Conservation (phyloP, 2,113 vertebrate species). For the Bettongia penicillata region DNA sequence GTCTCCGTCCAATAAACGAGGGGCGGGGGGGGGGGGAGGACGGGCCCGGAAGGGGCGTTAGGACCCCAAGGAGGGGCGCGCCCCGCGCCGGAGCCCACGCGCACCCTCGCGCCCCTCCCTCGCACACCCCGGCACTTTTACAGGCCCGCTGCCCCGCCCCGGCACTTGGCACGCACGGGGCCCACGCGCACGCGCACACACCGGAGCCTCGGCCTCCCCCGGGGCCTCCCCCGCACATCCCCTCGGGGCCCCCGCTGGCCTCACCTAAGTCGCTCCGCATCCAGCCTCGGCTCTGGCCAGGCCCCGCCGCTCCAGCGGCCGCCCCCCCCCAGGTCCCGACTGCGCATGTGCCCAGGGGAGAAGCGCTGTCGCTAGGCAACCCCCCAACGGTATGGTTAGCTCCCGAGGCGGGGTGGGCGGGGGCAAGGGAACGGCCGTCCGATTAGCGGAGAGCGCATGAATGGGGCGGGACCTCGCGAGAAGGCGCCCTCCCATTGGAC, state of each 20-base stretch:
- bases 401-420: neutral
- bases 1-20: too few species aligned
- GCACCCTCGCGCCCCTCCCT: too few species aligned
- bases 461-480: neutral
- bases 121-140: neutral
- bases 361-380: slow-evolving; percentile 38
- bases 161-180: too few species aligned
- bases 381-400: neutral
- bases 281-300: fast-evolving
- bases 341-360: neutral
- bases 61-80: too few species aligned
- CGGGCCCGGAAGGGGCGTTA: too few species aligned
- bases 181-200: too few species aligned
- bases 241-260: neutral
- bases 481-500: neutral
- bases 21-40: too few species aligned
- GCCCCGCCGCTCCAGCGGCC: fast-evolving
- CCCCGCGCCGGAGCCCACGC: too few species aligned
- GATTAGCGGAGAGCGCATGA: neutral
- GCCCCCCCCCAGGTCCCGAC: fast-evolving
- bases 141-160: too few species aligned
- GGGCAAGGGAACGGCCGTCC: neutral
- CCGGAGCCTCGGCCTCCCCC: neutral
- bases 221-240: neutral
- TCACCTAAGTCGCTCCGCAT: fast-evolving